A percentile compares a stretch with the other conserved stretches of the same genome.
phyloP scores from a whole-genome alignment of 2,113 vertebrate genomes.

The Ptychochromis oligacanthus region DNA sequence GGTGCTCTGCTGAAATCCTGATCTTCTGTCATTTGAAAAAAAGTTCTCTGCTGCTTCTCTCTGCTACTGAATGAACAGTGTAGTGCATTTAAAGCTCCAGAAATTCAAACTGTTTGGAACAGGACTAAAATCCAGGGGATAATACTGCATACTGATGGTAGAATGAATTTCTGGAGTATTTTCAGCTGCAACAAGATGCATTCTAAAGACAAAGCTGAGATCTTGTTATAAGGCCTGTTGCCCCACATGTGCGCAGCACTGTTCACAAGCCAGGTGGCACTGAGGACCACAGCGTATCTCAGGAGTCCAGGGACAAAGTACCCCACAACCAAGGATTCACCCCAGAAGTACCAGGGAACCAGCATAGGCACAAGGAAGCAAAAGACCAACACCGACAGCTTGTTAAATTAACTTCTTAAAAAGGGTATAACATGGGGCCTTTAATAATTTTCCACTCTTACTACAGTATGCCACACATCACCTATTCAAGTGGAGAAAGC shows the following conservation, averaged over 20 bases:
- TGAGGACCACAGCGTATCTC: constrained; percentile 85
- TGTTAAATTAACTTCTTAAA: constrained; percentile 61
- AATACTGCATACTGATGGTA: neutral
- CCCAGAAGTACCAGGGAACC: constrained; percentile 92
- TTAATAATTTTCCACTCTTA: neutral
- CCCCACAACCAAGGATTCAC: constrained; percentile 80
- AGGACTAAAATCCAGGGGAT: neutral
- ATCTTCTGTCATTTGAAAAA: neutral
- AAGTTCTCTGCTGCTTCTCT: neutral
- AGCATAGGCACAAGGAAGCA: constrained; percentile 87
- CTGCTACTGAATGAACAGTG: neutral
- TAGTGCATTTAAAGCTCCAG: neutral
- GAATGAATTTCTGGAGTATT: neutral
- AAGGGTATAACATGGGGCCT: neutral
- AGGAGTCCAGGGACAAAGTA: constrained; percentile 86
- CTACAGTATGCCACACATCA: neutral
- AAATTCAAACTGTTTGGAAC: neutral
- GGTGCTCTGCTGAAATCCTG: neutral
- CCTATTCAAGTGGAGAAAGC: neutral
- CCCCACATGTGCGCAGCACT: constrained; percentile 94
- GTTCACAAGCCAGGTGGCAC: constrained; percentile 93
- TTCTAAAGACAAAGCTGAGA: no score
- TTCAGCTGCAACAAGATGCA: neutral
- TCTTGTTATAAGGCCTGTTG: constrained; percentile 87
- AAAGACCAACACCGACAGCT: constrained; percentile 82